Percentiles rank a stretch among this genome's conserved stretches.
Conservation (phyloP, 2,113 vertebrate species). For the human region GRCh38 chr18:78792501-78793000, state of each 20-base stretch:
- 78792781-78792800: no score
- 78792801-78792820: rapidly evolving
- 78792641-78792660: no score
- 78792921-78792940: no score
- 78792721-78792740: no score
- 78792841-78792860: rapidly evolving
- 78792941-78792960: no score
- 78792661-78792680: rapidly evolving
- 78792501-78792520: no score
- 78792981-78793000: rapidly evolving
- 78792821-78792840: no score
- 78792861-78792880: no score
- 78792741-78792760: rapidly evolving
- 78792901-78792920: no score
- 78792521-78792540: neutral
- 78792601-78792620: no score
- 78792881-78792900: rapidly evolving
- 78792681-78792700: neutral
- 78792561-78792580: neutral
- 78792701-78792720: neutral
- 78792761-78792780: neutral
- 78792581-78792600: neutral
- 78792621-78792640: neutral
- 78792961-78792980: no score
- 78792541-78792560: neutral